These are phyloP conservation scores for Rhopalosiphum nymphaeae DNA, from an alignment of 2,888 invertebrate species.

Conservation along the genomic window DNA sequence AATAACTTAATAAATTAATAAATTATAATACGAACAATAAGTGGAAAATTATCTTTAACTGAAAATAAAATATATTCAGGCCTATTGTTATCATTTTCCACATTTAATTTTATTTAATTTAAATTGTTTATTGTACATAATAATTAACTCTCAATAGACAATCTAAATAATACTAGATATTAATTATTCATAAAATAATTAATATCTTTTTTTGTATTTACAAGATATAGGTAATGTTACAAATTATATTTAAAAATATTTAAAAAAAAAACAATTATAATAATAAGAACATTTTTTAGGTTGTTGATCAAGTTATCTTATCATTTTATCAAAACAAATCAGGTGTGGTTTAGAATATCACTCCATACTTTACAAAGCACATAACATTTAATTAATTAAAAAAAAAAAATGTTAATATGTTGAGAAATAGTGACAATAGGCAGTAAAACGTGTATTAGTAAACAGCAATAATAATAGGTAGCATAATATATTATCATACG, in stretches of 20 bases:
- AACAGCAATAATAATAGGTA: conserved; percentile 48
- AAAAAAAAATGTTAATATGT: conserved; percentile 58
- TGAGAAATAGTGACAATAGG: conserved; percentile 61
- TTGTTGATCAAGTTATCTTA: conserved; percentile 38
- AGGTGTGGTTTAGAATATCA: conserved; percentile 60
- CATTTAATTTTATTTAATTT: conserved; percentile 55
- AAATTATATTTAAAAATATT: conserved; percentile 49
- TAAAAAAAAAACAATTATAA: conserved; percentile 40
- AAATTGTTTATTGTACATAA: conserved; percentile 58
- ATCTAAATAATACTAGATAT: conserved; percentile 55
- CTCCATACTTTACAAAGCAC: conserved; percentile 39
- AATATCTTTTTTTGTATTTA: conserved; percentile 45
- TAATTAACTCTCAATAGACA: conserved; percentile 55
- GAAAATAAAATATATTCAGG: conserved; percentile 53
- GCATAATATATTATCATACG: conserved; percentile 62
- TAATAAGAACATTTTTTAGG: conserved; percentile 45
- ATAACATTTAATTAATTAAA: conserved; percentile 40
- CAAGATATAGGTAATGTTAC: conserved; percentile 56
- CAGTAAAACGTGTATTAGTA: conserved; percentile 60
- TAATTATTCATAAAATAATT: conserved; percentile 53
- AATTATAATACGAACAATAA: conserved; percentile 43
- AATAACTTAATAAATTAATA: conserved; percentile 33
- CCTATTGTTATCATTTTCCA: conserved; percentile 59
- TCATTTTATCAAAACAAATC: conserved; percentile 43
- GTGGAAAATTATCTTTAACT: conserved; percentile 41